These are phyloP conservation scores for Lates calcarifer DNA, from an alignment of 2,113 vertebrate genomes.

Conservation along the genomic window DNA sequence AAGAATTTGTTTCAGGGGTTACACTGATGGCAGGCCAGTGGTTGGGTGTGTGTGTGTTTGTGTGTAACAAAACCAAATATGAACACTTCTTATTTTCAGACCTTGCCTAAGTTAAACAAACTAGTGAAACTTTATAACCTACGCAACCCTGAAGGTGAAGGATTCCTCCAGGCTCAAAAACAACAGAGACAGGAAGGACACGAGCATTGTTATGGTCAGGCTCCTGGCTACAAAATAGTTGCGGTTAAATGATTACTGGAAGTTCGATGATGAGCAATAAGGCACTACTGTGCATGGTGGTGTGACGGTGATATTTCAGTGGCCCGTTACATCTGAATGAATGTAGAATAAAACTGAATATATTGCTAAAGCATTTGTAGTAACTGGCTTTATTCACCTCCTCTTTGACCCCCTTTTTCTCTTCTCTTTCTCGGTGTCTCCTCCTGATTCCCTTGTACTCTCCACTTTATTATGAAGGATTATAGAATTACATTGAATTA, in stretches of 20 bases:
- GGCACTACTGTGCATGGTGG: neutral
- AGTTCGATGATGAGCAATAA: conserved; percentile 1
- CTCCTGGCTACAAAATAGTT: neutral
- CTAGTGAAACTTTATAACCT: neutral
- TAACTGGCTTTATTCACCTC: neutral
- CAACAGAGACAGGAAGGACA: neutral
- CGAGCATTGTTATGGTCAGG: neutral
- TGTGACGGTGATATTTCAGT: neutral
- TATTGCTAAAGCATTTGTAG: neutral
- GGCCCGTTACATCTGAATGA: neutral
- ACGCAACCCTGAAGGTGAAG: neutral
- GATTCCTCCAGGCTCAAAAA: neutral
- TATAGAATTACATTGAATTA: conserved; percentile 20
- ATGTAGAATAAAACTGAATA: neutral
- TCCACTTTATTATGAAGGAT: conserved; percentile 23
- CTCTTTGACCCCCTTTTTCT: conserved; percentile 6
- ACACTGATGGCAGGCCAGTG: neutral
- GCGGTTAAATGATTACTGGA: neutral
- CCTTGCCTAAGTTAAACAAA: conserved; percentile 13
- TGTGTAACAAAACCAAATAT: neutral
- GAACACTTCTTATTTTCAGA: neutral
- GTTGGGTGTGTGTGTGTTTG: neutral
- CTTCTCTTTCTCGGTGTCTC: conserved; percentile 8
- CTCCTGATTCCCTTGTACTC: conserved; percentile 3
- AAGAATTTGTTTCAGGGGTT: neutral